phyloP scores from a whole-genome alignment of 2,888 invertebrate species.

The Resseliella maxima region DNA sequence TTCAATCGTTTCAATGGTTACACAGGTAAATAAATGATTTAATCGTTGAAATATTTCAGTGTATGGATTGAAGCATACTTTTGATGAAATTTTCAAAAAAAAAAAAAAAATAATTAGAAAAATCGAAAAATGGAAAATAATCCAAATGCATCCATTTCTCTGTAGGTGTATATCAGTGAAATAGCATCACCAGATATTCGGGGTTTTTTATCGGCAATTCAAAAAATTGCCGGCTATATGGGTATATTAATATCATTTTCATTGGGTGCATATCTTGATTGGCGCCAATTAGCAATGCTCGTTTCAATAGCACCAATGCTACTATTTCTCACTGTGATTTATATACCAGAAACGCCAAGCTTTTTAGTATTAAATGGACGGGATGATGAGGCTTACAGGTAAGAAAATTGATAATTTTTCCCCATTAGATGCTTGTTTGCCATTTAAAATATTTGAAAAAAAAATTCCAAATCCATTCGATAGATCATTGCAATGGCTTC shows the following conservation, averaged over 20 bases:
- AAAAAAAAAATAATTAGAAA: constrained; percentile 57
- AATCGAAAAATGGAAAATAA: too few relatives aligned
- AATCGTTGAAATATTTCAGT: neutral
- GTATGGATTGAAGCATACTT: too few relatives aligned
- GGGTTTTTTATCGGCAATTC: constrained; percentile 86
- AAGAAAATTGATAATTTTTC: constrained; percentile 35
- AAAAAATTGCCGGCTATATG: constrained; percentile 86
- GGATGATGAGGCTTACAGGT: constrained; percentile 75
- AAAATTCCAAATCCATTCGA: neutral
- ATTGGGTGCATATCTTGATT: constrained; percentile 84
- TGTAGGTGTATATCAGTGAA: constrained; percentile 89
- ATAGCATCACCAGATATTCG: constrained; percentile 88
- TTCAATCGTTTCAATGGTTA: constrained; percentile 80
- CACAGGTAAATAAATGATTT: constrained; percentile 70
- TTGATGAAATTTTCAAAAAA: too few relatives aligned
- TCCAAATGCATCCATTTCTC: constrained; percentile 63
- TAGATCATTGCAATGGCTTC: constrained; percentile 79
- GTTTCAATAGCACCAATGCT: constrained; percentile 83
- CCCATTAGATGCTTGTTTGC: constrained; percentile 62
- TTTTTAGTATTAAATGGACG: constrained; percentile 81
- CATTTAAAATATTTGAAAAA: too few relatives aligned
- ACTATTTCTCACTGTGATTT: constrained; percentile 79
- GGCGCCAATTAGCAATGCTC: constrained; percentile 85
- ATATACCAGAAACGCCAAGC: constrained; percentile 90
- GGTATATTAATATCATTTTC: constrained; percentile 87